These are phyloP conservation scores for Dioctria linearis DNA, from an alignment of 2,888 invertebrate species.

Conservation along the genomic window DNA sequence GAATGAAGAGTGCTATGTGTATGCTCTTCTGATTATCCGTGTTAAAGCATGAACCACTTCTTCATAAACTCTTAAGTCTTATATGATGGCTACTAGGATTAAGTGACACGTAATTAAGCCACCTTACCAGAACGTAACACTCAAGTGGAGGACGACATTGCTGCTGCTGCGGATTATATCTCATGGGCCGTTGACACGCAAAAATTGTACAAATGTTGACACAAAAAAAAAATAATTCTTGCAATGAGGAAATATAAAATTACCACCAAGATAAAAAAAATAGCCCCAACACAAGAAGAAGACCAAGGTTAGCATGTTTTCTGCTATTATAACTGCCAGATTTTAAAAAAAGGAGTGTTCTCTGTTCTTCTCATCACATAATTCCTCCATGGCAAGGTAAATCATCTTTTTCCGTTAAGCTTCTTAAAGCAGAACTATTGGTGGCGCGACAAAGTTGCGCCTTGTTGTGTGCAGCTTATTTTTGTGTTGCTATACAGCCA, in stretches of 20 bases:
- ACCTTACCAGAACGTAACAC: conserved; percentile 23
- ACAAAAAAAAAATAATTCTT: neutral
- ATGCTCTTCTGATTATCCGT: conserved; percentile 24
- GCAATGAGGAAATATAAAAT: neutral
- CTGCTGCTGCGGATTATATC: neutral
- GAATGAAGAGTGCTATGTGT: neutral
- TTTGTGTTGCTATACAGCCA: no score
- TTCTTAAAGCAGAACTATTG: no score
- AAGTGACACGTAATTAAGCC: conserved; percentile 46
- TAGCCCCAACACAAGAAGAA: no score
- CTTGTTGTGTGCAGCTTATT: no score
- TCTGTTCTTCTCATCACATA: no score
- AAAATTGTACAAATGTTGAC: neutral
- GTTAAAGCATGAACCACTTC: conserved; percentile 21
- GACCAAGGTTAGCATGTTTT: no score
- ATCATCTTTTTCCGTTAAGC: no score
- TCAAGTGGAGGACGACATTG: conserved; percentile 9
- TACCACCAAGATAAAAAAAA: conserved; percentile 16
- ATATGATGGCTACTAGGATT: conserved; percentile 31
- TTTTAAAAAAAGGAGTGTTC: no score
- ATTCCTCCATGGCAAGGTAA: no score
- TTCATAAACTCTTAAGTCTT: neutral
- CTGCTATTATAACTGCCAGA: no score
- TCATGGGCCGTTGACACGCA: conserved; percentile 10
- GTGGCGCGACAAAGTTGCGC: no score